A percentile compares a stretch with the other conserved stretches of the same genome.
Conservation (phyloP, 1,140 invertebrate species). For the Physella acuta region DNA sequence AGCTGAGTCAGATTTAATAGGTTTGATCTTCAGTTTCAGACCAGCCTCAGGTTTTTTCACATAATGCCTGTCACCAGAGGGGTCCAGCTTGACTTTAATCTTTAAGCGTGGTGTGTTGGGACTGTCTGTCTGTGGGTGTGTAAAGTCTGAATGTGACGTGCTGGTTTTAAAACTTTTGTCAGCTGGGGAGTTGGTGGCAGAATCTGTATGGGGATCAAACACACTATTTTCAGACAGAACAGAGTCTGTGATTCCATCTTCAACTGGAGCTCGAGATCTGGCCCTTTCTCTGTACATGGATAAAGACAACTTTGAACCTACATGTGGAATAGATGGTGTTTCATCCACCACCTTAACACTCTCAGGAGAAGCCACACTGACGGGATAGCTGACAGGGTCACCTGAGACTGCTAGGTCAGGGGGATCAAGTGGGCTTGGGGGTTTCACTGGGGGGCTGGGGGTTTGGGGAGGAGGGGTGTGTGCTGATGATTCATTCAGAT, state of each 20-base stretch:
- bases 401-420: too few relatives aligned
- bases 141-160: neutral
- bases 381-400: too few relatives aligned
- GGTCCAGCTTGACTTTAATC: constrained; percentile 19
- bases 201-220: neutral
- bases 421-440: too few relatives aligned
- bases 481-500: neutral
- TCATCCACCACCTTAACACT: too few relatives aligned
- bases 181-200: neutral
- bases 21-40: constrained; percentile 25
- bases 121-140: constrained; percentile 8
- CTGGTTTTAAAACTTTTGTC: neutral
- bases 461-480: neutral
- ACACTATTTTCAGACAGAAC: neutral
- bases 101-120: constrained; percentile 20
- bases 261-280: neutral
- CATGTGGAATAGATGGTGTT: too few relatives aligned
- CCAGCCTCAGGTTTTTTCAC: constrained; percentile 18
- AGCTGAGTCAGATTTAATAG: neutral
- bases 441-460: neutral
- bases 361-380: too few relatives aligned
- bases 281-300: constrained; percentile 19
- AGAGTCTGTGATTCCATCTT: neutral
- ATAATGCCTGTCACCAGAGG: constrained; percentile 7
- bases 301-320: constrained; percentile 10